Evolutionary conservation across 2,797 vertebrate species (phyloP).

Genomic region (Discoglossus pictus): DNA sequence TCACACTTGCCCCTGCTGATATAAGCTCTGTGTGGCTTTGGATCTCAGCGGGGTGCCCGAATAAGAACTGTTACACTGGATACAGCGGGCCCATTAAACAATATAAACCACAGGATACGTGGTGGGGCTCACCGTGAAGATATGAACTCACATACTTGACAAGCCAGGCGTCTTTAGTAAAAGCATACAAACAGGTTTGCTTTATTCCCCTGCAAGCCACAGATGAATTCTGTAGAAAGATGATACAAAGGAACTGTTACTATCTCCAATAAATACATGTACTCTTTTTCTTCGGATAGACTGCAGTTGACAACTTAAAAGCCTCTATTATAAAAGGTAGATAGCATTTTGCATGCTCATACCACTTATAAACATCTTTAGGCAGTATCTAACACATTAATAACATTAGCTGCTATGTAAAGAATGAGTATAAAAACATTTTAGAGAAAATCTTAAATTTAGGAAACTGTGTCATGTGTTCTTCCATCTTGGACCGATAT

Average conservation of each 20-base stretch:
- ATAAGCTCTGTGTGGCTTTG: constrained; percentile 13
- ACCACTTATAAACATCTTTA: too few species aligned
- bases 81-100: constrained; percentile 21
- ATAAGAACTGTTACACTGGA: constrained; percentile 12
- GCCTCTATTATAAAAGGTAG: too few species aligned
- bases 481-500: too few species aligned
- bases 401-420: too few species aligned
- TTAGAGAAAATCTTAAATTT: too few species aligned
- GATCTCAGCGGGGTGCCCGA: constrained; percentile 22
- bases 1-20: constrained; percentile 28
- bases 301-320: constrained; percentile 10
- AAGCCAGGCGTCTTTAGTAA: constrained; percentile 27
- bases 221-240: constrained; percentile 24
- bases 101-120: constrained; percentile 26
- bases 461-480: too few species aligned
- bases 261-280: constrained; percentile 3
- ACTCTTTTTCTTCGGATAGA: constrained; percentile 2
- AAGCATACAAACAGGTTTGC: constrained; percentile 25
- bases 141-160: constrained; percentile 24
- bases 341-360: too few species aligned
- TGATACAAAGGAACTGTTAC: constrained; percentile 21
- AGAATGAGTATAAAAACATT: too few species aligned
- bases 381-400: too few species aligned
- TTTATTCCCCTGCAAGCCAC: constrained; percentile 11
- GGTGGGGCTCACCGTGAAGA: constrained; percentile 9